Evolutionary conservation across 2,888 invertebrate genomes (phyloP).

Genomic region (Drosophila gaucha): DNA sequence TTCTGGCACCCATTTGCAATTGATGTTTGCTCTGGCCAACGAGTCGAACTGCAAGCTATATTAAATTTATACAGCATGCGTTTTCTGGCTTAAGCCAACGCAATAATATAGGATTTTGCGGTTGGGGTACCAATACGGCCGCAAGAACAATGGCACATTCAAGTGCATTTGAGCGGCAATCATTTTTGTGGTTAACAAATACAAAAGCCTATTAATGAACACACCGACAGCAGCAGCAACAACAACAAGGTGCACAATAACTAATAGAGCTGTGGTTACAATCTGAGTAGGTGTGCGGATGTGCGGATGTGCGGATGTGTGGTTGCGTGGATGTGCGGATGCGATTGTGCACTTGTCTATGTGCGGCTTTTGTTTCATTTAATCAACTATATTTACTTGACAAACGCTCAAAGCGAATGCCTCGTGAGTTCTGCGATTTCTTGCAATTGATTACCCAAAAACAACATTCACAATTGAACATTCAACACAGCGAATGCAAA

Average conservation of each 20-base stretch:
- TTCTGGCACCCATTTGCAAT: conserved; percentile 30
- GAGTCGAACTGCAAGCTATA: conserved; percentile 65
- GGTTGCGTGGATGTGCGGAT: not conserved
- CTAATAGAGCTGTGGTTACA: conserved; percentile 52
- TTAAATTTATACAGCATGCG: conserved; percentile 60
- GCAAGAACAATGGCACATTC: conserved; percentile 65
- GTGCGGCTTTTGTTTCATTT: conserved; percentile 65
- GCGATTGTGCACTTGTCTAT: conserved; percentile 12
- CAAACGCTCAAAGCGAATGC: conserved; percentile 58
- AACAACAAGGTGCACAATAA: conserved; percentile 26
- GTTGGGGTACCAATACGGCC: conserved; percentile 40
- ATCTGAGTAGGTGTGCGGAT: conserved; percentile 26
- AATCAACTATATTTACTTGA: conserved; percentile 66
- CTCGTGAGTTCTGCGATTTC: conserved; percentile 26
- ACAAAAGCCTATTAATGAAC: conserved; percentile 79
- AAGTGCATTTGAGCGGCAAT: conserved; percentile 81
- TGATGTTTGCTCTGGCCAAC: conserved; percentile 28
- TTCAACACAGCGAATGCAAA: conserved; percentile 19
- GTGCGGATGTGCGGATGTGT: conserved; percentile 1
- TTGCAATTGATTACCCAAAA: conserved; percentile 38
- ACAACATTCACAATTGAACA: conserved; percentile 36
- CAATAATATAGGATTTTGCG: conserved; percentile 76
- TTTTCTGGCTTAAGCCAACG: conserved; percentile 57
- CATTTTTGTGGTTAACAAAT: conserved; percentile 79
- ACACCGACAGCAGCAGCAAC: conserved; percentile 30